Conservation (phyloP, 2,888 invertebrate species). For the Coelopa pilipes region DNA sequence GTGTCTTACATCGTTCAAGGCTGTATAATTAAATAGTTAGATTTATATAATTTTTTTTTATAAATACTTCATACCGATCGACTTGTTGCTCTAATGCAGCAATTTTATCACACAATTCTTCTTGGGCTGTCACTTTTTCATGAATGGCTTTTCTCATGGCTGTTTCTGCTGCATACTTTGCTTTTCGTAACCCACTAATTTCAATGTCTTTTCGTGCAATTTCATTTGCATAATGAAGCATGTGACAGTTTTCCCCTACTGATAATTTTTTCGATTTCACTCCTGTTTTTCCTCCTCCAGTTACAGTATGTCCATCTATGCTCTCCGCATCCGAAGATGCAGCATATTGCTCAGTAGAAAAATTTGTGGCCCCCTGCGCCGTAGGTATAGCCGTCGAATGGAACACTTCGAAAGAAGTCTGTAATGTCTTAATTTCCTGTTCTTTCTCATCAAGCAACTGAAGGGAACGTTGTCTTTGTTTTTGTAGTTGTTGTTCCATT, state of each 20-base stretch:
- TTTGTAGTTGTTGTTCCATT: constrained; percentile 78
- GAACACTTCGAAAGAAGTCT: constrained; percentile 70
- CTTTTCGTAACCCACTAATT: constrained; percentile 76
- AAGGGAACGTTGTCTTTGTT: constrained; percentile 84
- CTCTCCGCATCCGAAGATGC: constrained; percentile 56
- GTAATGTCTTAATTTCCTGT: constrained; percentile 73
- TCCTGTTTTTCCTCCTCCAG: constrained; percentile 40
- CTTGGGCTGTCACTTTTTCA: constrained; percentile 71
- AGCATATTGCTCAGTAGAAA: constrained; percentile 34
- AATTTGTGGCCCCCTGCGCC: background rate
- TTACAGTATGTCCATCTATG: constrained; percentile 45
- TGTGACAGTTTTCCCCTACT: constrained; percentile 75
- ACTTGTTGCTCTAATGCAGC: constrained; percentile 73
- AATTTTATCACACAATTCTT: constrained; percentile 67
- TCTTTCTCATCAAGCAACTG: constrained; percentile 84
- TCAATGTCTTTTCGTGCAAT: constrained; percentile 83
- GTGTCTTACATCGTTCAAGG: constrained; percentile 77
- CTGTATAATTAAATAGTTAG: constrained; percentile 62
- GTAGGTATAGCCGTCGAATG: constrained; percentile 41
- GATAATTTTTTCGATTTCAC: constrained; percentile 57
- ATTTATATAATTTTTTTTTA: background rate
- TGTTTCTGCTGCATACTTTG: constrained; percentile 74
- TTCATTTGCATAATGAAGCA: constrained; percentile 86
- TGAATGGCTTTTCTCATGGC: constrained; percentile 70
- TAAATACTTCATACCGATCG: constrained; percentile 67